Evolutionary conservation across 2,113 vertebrate genomes (phyloP), one percentile per base, ranked within the genome.

Genomic region (Cygnus atratus): DNA sequence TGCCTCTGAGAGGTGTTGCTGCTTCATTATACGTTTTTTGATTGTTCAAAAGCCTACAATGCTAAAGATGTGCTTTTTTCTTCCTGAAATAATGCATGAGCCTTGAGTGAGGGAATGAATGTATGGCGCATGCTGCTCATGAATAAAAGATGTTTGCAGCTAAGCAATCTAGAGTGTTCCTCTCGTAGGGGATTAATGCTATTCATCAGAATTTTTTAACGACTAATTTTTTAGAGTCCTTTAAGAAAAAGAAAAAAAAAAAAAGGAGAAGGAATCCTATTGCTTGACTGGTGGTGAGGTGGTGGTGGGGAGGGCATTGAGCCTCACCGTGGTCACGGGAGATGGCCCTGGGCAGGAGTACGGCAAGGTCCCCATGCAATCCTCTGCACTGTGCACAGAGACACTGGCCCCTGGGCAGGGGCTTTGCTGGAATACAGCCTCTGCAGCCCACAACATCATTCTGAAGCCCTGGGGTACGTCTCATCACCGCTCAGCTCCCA

Each of bases 71-170:
- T 71, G 77, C 92, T 96, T 96, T 97, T 91, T 93, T 96, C 81
- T 90, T 90, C 94, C 96, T 96, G 84, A 97, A 98, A 96, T 93
- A 97, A 97, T 87, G 95, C 92, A 75, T n/a, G 78, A 95, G 80
- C 94, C 71, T 87, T 14, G 70, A 93, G 62, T 55, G 89, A 91
- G 72, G 39, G 48, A 48, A 68, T 25, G 72, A 96, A 95, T 57
- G 58, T 77, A 92, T 71, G 70, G 95, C 0, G 2, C 77, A 52
- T 57, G 54, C 65, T 79, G 88, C 95, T 98, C 96, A 98, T 97
- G 97, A 97, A 97, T 98, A 97, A 98, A 97, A 98, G 88, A 98
- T 97, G 85, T 46, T 50, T 68, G 70, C 67, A 91, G 72, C 79
- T 87, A 95, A 97, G 96, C 92, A 97, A 96, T 96, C 88, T 72